Evolutionary conservation across 2,888 invertebrate species (phyloP).

Genomic region (Strigamia transsilvanica): DNA sequence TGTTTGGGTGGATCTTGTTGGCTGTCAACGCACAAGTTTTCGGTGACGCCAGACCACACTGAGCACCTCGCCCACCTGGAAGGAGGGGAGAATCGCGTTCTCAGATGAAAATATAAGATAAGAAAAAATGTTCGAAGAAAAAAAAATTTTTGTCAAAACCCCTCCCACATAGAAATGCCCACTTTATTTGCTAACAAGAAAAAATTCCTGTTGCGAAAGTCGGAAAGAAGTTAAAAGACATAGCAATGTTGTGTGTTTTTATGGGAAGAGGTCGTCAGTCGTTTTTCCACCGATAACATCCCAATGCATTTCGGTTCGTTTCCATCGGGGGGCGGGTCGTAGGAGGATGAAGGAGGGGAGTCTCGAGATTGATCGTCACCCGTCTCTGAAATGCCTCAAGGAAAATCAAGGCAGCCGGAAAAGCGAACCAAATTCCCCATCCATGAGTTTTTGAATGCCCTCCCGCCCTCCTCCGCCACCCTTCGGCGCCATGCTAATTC

Average conservation of each 20-base stretch:
- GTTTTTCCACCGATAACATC: slow-evolving; percentile 19
- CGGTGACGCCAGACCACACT: slow-evolving; percentile 34
- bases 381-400: slow-evolving; percentile 1
- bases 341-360: slow-evolving; percentile 1
- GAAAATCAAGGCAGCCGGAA: slow-evolving; percentile 31
- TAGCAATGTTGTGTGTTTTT: not conserved
- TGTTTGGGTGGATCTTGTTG: slow-evolving; percentile 24
- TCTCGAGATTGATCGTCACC: slow-evolving; percentile 24
- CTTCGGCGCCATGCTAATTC: slow-evolving; percentile 25
- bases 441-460: slow-evolving; percentile 31
- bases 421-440: slow-evolving; percentile 34
- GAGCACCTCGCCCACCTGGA: slow-evolving; percentile 40
- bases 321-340: slow-evolving; percentile 22
- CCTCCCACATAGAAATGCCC: slow-evolving; percentile 26
- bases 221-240: not conserved
- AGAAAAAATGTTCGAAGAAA: not conserved
- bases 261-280: slow-evolving; percentile 2
- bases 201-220: not conserved
- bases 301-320: not conserved
- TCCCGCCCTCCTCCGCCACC: not conserved
- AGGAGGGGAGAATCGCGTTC: slow-evolving; percentile 30
- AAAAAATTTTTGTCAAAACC: slow-evolving; percentile 8
- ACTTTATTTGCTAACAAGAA: slow-evolving; percentile 40
- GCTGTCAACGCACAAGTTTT: slow-evolving; percentile 29
- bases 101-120: slow-evolving; percentile 27